phyloP scores from a whole-genome alignment of 1,140 invertebrate species.

The Bombus ignitus region DNA sequence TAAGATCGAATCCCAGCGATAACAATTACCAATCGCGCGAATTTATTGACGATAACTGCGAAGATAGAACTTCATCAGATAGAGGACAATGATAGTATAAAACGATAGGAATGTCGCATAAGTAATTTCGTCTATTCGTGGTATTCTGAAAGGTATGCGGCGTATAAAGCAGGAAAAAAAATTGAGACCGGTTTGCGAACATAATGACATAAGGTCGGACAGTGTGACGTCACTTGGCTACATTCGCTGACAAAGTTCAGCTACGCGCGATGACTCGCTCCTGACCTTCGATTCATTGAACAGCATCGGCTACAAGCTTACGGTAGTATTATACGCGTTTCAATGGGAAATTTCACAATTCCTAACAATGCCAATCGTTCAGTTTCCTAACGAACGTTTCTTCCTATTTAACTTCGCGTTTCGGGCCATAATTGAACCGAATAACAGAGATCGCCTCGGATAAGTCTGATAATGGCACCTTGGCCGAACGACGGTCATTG shows the following conservation, averaged over 20 bases:
- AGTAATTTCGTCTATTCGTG: constrained; percentile 25
- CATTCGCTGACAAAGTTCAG: constrained; percentile 50
- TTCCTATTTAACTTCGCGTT: not conserved
- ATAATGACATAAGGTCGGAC: constrained; percentile 52
- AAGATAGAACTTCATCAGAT: not conserved
- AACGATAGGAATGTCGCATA: not conserved
- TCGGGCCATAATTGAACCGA: not conserved
- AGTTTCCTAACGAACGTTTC: not conserved
- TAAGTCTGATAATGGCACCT: not conserved
- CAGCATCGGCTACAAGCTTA: not conserved
- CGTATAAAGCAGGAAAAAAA: not conserved
- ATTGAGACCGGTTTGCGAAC: constrained; percentile 29
- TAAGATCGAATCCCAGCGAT: not conserved
- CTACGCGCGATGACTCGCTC: constrained; percentile 45
- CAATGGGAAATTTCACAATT: not conserved
- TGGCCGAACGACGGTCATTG: constrained; percentile 4
- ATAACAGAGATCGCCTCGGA: not conserved
- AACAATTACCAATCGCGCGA: not conserved
- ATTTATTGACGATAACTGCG: not conserved
- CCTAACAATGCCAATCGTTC: not conserved
- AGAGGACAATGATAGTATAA: not conserved
- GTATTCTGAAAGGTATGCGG: not conserved
- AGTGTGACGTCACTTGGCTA: constrained; percentile 48
- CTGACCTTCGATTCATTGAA: constrained; percentile 50
- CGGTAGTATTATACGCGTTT: not conserved